Percentiles rank a stretch among this genome's conserved stretches.
These are phyloP conservation scores for Orestias chungarensis DNA, from an alignment of 2,797 vertebrate genomes.

Conservation along the genomic window DNA sequence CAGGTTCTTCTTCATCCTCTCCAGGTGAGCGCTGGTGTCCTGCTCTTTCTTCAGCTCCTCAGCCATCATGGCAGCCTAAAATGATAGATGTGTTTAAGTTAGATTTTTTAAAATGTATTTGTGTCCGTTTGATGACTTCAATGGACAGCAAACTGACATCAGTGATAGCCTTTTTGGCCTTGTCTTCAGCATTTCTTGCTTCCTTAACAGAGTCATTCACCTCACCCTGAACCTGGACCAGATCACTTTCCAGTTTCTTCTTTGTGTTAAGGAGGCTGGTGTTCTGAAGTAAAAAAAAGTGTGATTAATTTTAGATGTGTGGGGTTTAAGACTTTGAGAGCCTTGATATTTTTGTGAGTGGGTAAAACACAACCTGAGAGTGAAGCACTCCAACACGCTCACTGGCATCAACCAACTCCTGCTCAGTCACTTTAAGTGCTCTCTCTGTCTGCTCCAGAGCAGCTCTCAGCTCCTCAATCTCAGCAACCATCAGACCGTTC, in stretches of 20 bases:
- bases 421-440: slow-evolving; percentile 85
- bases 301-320: neutral
- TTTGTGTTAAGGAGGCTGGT: slow-evolving; percentile 75
- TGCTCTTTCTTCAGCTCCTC: too few species aligned
- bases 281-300: too few species aligned
- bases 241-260: slow-evolving; percentile 86
- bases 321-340: neutral
- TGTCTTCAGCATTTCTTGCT: slow-evolving; percentile 90
- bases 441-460: slow-evolving; percentile 86
- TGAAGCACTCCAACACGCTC: slow-evolving; percentile 85
- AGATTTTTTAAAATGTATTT: too few species aligned
- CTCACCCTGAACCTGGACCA: slow-evolving; percentile 85
- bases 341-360: neutral
- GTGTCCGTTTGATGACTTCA: too few species aligned
- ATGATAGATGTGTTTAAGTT: too few species aligned
- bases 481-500: slow-evolving; percentile 86
- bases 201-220: slow-evolving; percentile 85
- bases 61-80: too few species aligned
- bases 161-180: slow-evolving; percentile 91
- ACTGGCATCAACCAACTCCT: slow-evolving; percentile 85
- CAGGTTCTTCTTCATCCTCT: too few species aligned
- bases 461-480: slow-evolving; percentile 85
- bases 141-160: slow-evolving; percentile 85
- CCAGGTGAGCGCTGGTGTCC: too few species aligned
- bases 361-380: slow-evolving; percentile 64